A percentile compares a stretch with the other conserved stretches of the same genome.
These are phyloP conservation scores for Rhimphoctona megacephalus DNA, from an alignment of 2,888 invertebrate genomes.

Conservation along the genomic window DNA sequence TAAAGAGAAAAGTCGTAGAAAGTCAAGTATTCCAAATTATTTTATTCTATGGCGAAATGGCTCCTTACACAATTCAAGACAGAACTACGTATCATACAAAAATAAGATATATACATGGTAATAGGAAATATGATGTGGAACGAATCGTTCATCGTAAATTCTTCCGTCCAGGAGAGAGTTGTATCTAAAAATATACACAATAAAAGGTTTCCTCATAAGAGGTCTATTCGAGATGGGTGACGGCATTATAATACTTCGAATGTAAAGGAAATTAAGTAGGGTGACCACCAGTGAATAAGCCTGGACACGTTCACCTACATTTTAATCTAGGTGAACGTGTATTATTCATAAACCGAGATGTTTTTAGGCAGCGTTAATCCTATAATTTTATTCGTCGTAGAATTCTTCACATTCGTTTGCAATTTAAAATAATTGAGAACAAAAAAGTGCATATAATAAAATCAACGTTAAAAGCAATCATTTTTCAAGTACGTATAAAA, in stretches of 20 bases:
- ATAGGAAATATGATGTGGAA: slow-evolving; percentile 14
- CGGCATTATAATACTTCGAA: neutral
- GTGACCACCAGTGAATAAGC: slow-evolving; percentile 5
- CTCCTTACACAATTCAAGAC: neutral
- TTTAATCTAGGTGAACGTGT: neutral
- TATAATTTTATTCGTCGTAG: neutral
- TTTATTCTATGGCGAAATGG: neutral
- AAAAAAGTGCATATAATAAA: neutral
- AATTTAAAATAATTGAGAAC: neutral
- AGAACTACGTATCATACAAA: neutral
- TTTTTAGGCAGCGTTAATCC: neutral
- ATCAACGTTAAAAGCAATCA: neutral
- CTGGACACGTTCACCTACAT: slow-evolving; percentile 10
- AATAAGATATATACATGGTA: neutral
- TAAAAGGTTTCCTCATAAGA: slow-evolving; percentile 17
- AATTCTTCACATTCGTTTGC: neutral
- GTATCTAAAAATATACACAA: slow-evolving; percentile 10
- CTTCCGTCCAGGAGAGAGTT: slow-evolving; percentile 11
- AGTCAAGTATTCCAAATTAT: neutral
- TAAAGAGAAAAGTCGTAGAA: neutral
- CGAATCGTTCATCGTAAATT: slow-evolving; percentile 10
- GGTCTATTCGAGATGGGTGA: neutral
- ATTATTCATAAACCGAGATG: slow-evolving; percentile 4
- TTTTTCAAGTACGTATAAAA: neutral
- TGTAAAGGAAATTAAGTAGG: slow-evolving; percentile 1